Evolutionary conservation across 92 coral and sea anemone species (phyloP), one percentile per base, ranked within the genome.

Genomic region (Heliopora coerulea): DNA sequence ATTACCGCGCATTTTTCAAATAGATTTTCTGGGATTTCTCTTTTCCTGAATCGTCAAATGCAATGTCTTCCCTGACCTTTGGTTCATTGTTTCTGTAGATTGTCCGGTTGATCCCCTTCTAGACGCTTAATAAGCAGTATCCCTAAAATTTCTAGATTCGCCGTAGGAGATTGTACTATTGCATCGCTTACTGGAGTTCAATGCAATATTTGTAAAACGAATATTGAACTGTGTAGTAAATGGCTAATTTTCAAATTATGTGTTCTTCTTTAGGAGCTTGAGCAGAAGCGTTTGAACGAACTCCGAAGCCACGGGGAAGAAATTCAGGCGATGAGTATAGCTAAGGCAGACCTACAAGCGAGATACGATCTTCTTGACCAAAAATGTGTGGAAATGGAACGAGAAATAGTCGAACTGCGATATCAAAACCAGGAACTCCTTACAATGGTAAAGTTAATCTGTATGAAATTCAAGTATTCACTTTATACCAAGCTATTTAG

Each of bases 241-340:
- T 8, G 26, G 15, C 26, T 54, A 20, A 54, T 20, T 54, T 46
- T 46, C 14, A 8, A 46, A 7, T 6, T 63, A 57, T 76, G 8
- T 37, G 17, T 48, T 60, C 23, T 37, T 48, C 75, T 54, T 17
- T 27, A 92, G 97, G 97, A 92, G 72, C 86, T 89, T 86, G 92
- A 92, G 68, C 86, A 84, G 27, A 65, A 90, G 34, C 91, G 96
- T 32, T 41, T 92, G 65, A 78, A 84, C 39, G 97, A 92, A 75
- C 89, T 92, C 56, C 96, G 91, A 69, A 86, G 87, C 25, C 98
- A 93, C 73, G 98, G 98, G 26, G 83, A 87, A 54, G 98, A 93
- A 62, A 82, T 93, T 56, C 86, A 86, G 39, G 91, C 83, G 62
- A 68, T 89, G 48, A 88, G 85, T 59, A 78, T 82, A 49, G 68